A percentile compares a stretch with the other conserved stretches of the same genome.
Conservation (phyloP, 1,140 invertebrate species). For the Heliconius nattereri region DNA sequence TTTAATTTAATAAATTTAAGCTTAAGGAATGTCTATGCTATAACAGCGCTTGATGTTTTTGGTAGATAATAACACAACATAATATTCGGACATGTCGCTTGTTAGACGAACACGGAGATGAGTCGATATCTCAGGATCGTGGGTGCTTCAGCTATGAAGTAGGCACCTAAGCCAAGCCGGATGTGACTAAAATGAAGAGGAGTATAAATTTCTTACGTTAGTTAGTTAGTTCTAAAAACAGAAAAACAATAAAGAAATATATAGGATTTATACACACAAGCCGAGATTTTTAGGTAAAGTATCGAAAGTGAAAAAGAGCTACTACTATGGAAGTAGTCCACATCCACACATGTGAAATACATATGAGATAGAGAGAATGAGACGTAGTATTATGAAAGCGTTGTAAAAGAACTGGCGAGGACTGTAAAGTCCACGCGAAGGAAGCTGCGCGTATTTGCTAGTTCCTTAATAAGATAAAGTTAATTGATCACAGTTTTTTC, state of each 20-base stretch:
- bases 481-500: background rate
- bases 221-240: background rate
- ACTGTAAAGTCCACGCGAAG: too few species aligned
- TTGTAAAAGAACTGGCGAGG: too few species aligned
- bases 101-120: conserved; percentile 78
- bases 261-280: too few species aligned
- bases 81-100: conserved; percentile 79
- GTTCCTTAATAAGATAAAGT: background rate
- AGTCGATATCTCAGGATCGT: conserved; percentile 70
- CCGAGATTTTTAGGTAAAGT: too few species aligned
- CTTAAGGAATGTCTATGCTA: conserved; percentile 45
- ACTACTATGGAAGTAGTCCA: too few species aligned
- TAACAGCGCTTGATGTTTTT: conserved; percentile 40
- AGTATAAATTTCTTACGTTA: conserved; percentile 68
- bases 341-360: too few species aligned
- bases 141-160: conserved; percentile 56
- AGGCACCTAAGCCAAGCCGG: conserved; percentile 33
- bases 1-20: background rate
- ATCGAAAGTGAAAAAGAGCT: too few species aligned
- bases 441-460: too few species aligned
- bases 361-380: too few species aligned
- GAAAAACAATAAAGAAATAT: too few species aligned
- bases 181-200: conserved; percentile 56
- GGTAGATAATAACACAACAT: conserved; percentile 71
- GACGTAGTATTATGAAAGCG: too few species aligned